Evolutionary conservation across 2,797 vertebrate species (phyloP).

Genomic region (Myotis vivesi): DNA sequence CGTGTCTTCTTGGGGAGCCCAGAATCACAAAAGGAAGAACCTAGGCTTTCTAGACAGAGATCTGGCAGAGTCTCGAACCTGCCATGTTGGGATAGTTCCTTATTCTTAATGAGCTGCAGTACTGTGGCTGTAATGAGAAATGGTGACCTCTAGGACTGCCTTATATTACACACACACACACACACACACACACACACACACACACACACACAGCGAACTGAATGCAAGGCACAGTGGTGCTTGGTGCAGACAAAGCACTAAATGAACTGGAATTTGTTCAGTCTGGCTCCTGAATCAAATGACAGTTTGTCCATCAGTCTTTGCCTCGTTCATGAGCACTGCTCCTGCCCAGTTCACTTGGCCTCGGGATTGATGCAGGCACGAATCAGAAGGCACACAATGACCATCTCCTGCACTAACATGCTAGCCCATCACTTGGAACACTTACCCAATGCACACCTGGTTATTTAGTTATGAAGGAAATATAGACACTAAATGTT

Average conservation of each 20-base stretch:
- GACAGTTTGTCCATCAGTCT: background rate
- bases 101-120: background rate
- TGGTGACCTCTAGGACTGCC: background rate
- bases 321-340: background rate
- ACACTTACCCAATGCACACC: constrained; percentile 16
- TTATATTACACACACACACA: background rate
- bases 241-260: background rate
- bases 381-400: constrained; percentile 8
- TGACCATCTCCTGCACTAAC: constrained; percentile 6
- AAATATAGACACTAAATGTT: background rate
- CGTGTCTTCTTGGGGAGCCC: background rate
- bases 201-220: background rate
- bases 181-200: background rate
- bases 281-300: background rate
- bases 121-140: background rate
- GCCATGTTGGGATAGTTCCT: background rate
- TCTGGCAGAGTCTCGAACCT: background rate
- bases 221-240: background rate
- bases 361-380: background rate
- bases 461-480: constrained; percentile 13
- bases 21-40: background rate
- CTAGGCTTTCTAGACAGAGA: background rate
- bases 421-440: constrained; percentile 2
- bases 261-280: background rate
- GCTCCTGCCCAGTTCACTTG: background rate